phyloP scores from a whole-genome alignment of 2,888 invertebrate species.

The Latrodectus hesperus region DNA sequence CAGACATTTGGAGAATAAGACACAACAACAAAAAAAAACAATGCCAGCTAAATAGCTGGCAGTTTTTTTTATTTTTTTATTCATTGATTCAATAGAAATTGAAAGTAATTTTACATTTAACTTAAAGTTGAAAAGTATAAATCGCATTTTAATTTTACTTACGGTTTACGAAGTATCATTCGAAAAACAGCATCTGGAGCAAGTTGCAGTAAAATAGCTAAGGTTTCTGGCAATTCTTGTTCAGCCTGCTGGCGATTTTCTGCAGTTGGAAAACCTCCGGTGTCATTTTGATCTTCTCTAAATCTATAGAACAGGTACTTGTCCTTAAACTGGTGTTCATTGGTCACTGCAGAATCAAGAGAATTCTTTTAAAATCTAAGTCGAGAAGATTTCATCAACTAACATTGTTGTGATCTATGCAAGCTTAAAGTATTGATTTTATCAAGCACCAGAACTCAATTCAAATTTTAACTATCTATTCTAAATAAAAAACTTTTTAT shows the following conservation, averaged over 20 bases:
- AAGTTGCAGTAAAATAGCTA: constrained; percentile 81
- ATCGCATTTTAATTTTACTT: constrained; percentile 75
- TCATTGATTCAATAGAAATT: neutral
- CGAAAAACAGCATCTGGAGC: constrained; percentile 87
- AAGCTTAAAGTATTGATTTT: no score
- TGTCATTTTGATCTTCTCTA: constrained; percentile 82
- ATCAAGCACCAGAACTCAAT: no score
- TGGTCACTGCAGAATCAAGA: constrained; percentile 79
- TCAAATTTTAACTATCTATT: no score
- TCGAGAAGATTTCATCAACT: no score
- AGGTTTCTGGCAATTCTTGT: constrained; percentile 81
- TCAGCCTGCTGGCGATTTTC: constrained; percentile 82
- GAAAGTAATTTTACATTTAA: no score
- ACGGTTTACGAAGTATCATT: constrained; percentile 87
- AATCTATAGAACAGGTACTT: constrained; percentile 88
- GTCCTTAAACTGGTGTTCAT: constrained; percentile 87
- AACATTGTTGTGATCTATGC: no score
- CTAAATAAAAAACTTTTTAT: no score
- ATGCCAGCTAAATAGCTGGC: neutral
- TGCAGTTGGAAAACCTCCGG: constrained; percentile 75
- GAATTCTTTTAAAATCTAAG: no score
- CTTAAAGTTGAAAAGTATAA: no score
- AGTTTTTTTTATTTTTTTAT: neutral
- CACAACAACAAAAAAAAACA: no score
- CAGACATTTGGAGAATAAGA: no score